These are phyloP conservation scores for Luperina testacea DNA, from an alignment of 2,888 invertebrate genomes.

Conservation along the genomic window DNA sequence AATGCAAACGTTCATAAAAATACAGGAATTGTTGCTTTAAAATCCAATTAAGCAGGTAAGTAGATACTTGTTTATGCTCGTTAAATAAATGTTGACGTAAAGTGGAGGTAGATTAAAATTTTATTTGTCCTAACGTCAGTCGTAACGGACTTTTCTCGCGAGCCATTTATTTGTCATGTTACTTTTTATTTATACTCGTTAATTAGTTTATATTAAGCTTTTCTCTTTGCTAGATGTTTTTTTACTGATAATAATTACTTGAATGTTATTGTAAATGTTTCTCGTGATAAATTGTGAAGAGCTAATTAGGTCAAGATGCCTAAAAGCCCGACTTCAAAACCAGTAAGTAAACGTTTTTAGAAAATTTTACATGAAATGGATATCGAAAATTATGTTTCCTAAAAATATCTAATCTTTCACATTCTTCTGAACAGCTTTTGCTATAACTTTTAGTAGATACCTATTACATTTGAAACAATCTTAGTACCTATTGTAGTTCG, in stretches of 20 bases:
- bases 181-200: background rate
- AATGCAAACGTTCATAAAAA: background rate
- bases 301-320: conserved; percentile 48
- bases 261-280: conserved; percentile 2
- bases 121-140: background rate
- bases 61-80: background rate
- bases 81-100: background rate
- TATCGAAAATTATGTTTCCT: background rate
- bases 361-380: background rate
- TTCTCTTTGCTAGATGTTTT: background rate
- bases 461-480: background rate
- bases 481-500: background rate
- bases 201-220: conserved; percentile 7
- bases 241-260: conserved; percentile 8
- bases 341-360: conserved; percentile 52
- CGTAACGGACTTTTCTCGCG: conserved; percentile 13
- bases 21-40: background rate
- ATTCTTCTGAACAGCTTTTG: background rate
- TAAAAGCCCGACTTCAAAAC: conserved; percentile 48
- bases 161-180: background rate
- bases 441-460: background rate
- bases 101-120: conserved; percentile 33
- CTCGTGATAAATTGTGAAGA: conserved; percentile 26
- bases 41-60: background rate
- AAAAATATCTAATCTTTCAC: background rate